phyloP scores from a whole-genome alignment of 2,113 vertebrate genomes.

The Phoenicopterus ruber region DNA sequence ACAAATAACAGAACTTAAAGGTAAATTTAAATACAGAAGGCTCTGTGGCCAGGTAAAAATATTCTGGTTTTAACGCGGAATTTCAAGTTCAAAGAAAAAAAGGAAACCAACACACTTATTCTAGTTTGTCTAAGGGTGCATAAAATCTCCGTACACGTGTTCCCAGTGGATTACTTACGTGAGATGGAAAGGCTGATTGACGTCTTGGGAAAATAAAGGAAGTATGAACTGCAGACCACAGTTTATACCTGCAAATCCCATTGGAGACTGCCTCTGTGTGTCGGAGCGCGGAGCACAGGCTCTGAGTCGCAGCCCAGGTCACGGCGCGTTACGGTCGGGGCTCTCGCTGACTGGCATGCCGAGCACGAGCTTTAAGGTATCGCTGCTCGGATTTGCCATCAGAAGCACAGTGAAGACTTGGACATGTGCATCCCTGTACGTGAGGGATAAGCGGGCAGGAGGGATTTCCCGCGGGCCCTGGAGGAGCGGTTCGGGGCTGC shows the following conservation, averaged over 20 bases:
- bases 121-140: background rate
- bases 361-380: background rate
- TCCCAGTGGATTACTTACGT: background rate
- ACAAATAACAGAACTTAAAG: background rate
- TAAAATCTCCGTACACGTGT: background rate
- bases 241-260: no score
- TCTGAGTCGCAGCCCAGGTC: background rate
- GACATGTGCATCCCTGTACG: background rate
- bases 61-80: background rate
- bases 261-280: no score
- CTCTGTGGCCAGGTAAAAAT: background rate
- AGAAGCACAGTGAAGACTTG: background rate
- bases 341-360: no score
- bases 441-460: background rate
- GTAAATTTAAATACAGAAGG: background rate
- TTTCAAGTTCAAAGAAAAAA: background rate
- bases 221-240: background rate
- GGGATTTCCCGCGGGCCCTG: background rate
- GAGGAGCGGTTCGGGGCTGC: background rate
- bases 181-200: background rate
- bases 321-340: fast-evolving
- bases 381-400: background rate
- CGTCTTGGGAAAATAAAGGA: background rate
- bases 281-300: background rate
- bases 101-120: background rate